Evolutionary conservation across 1,140 invertebrate species (phyloP), one percentile per base, ranked within the genome.

Genomic region (Ceratina calcarata): DNA sequence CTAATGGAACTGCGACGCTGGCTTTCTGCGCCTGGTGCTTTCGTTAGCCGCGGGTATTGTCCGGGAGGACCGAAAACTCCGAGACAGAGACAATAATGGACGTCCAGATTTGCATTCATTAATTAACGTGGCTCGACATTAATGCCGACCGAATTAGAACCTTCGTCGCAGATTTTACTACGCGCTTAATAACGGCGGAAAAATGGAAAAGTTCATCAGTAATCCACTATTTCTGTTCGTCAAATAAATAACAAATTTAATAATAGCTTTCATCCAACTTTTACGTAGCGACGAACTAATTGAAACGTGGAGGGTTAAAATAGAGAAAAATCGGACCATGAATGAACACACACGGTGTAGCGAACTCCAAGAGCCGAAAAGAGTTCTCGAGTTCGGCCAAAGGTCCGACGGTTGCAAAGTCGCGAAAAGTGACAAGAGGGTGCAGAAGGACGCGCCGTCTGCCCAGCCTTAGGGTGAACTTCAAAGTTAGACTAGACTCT

Each of bases 401-500:
- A 62, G 37, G 57, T 72, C 57, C 10, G 70, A 37, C 37, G 10
- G 70, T 24, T 37, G 37, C 20, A 4, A 16, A 27, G 20, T 49
- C 22, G 49, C 15, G 27, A 49, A 51, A 20, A 67, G 37, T 45
- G 49, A 67, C 32, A 75, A 12, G n/a, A 53, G 20, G 24, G 13
- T 16, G 60, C 37, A 62, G 3, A 57, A 57, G n/a, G 73, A 67
- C 12, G 51, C 49, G 49, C 55, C 72, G 45, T 24, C 37, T 49
- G 24, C 0, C 16, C n/a, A 18, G 18, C 37, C 16, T n/a, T 6
- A 2, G 1, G 3, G 18, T 7, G 45, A 51, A 51, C 45, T 68
- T 62, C 73, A 65, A 80, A 70, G 71, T 61, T 53, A n/a, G 32
- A 58, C 3, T 20, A 15, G 20, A 22, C 1, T 49, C 74, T 83